Evolutionary conservation across 2,797 vertebrate species (phyloP).

Genomic region (Sternarchorhynchus goeldii): DNA sequence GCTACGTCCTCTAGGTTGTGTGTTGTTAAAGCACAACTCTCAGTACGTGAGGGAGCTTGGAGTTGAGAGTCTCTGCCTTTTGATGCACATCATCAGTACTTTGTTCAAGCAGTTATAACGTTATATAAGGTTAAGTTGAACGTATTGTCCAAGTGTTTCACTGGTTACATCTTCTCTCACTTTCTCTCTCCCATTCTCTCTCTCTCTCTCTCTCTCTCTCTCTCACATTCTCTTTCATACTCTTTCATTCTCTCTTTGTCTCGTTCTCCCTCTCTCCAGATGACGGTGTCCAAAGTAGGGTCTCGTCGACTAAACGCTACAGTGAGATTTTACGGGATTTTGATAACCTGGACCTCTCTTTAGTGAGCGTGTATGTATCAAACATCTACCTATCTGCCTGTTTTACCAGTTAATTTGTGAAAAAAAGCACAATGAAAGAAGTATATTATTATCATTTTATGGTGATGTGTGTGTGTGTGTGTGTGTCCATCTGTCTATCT

Average conservation of each 20-base stretch:
- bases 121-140: no score
- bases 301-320: conserved; percentile 79
- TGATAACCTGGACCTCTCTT: conserved; percentile 85
- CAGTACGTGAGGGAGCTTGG: neutral
- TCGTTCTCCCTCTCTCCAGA: conserved; percentile 65
- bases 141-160: no score
- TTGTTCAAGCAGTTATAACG: neutral
- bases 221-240: neutral
- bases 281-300: conserved; percentile 55
- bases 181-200: neutral
- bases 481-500: conserved; percentile 29
- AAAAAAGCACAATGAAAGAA: neutral
- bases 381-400: no score
- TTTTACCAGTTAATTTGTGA: neutral
- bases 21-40: neutral
- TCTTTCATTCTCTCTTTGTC: conserved; percentile 1
- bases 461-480: neutral
- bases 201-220: neutral
- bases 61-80: neutral
- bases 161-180: neutral
- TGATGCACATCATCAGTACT: neutral
- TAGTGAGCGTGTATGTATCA: conserved; percentile 78
- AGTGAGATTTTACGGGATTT: conserved; percentile 92
- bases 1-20: neutral
- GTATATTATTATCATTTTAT: neutral